Conservation (phyloP, 2,888 invertebrate genomes). For the Nymphalis polychloros region DNA sequence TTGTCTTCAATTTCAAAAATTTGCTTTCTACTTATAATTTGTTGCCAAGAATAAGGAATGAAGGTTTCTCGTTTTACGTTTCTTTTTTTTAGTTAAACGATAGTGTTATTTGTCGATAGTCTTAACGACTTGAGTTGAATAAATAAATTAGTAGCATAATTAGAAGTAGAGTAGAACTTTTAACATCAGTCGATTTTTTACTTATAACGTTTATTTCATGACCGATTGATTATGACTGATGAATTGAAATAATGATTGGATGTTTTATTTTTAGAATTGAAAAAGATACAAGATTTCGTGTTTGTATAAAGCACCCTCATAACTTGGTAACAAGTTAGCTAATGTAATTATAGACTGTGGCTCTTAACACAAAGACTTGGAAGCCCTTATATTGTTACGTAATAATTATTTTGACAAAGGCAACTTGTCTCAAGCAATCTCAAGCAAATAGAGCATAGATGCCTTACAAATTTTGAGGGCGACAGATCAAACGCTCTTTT, state of each 20-base stretch:
- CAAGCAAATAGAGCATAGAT: conserved; percentile 32
- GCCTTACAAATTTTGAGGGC: conserved; percentile 59
- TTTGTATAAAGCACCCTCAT: not conserved
- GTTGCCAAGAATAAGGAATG: no score
- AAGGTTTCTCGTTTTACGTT: no score
- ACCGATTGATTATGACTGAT: no score
- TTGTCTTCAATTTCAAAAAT: no score
- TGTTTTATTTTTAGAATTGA: not conserved
- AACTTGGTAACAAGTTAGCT: conserved; percentile 7
- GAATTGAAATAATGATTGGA: not conserved
- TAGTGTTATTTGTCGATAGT: no score
- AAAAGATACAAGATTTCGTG: not conserved
- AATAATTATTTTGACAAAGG: conserved; percentile 62
- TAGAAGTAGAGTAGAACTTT: no score
- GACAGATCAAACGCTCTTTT: conserved; percentile 67
- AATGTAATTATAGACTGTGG: conserved; percentile 11
- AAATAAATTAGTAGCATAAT: no score
- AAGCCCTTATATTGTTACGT: conserved; percentile 32
- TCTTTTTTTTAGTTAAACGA: no score
- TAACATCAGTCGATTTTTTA: no score
- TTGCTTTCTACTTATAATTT: no score
- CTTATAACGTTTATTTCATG: no score
- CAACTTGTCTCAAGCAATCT: conserved; percentile 64
- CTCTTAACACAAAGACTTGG: conserved; percentile 16
- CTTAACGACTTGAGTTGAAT: no score